Base-by-base conservation (phyloP, 2,888 invertebrate species). In the Drosophila dives region DNA sequence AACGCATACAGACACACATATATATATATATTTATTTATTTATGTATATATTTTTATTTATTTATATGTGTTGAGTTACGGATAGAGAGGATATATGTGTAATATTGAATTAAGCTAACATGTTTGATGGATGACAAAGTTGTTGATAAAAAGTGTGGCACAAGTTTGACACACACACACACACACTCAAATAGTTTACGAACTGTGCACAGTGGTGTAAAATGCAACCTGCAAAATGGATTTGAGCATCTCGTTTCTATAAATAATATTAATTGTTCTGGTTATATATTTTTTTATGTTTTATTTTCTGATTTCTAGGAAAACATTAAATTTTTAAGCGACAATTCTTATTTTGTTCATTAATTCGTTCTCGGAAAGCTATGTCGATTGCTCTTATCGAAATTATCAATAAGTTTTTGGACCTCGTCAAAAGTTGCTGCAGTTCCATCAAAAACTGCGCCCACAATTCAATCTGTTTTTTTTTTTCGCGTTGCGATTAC, bases 41-140 rank as follows among this genome's bases (percentile, higher is more conserved):
- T 34, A 32, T 17, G 29, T 3, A 38, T 8, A 5, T 29, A 6
- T 29, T 5, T 29, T 0, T 29, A 29, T 29, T 29, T 29, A 29
- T 29, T 29, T 29, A n/a, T 40, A 34, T 23, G 29, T 26, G 26
- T 26, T 26, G 26, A 5, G 26, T 5, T 26, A 26, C 26, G 26
- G 26, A 26, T 29, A 29, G 29, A 29, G 29, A 29, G 4, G 0
- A 29, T 29, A 29, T 29, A 29, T 29, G 56, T 61, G 60, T 82
- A 75, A 58, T 51, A 69, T 64, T 48, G 60, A 64, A 72, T 72
- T 79, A 63, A 49, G 60, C 69, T 64, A 66, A 60, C 40, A 70
- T 66, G 75, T 66, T 74, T 77, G 75, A 77, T 77, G 65, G 77
- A 50, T 71, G 76, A 68, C 49, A 50, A 48, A 49, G 42, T 72